Percentiles rank a stretch among this genome's conserved stretches.
These are phyloP conservation scores for Macrotrachela quadricornifera DNA, from an alignment of 1,140 invertebrate species.

Conservation along the genomic window DNA sequence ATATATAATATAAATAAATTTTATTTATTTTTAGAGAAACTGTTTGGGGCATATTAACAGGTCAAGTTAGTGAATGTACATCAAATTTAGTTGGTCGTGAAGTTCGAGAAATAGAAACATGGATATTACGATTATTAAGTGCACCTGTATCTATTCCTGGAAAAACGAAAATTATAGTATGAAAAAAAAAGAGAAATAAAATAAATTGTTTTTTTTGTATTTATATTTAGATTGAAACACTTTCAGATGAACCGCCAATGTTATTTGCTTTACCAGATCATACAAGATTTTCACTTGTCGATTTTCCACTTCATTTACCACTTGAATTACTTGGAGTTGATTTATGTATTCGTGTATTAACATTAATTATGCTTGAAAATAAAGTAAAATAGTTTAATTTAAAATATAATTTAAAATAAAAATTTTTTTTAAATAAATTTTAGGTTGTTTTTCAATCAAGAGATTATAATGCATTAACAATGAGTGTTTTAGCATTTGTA, in stretches of 20 bases:
- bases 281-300: conserved; percentile 69
- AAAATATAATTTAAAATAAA: neutral
- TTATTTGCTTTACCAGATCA: conserved; percentile 86
- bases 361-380: conserved; percentile 82
- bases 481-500: conserved; percentile 98
- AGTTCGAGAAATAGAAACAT: conserved; percentile 89
- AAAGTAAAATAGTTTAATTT: conserved; percentile 43
- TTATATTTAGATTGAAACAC: conserved; percentile 5
- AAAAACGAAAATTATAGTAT: conserved; percentile 73
- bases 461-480: conserved; percentile 93
- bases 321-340: conserved; percentile 88
- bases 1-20: conserved; percentile 5
- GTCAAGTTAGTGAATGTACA: conserved; percentile 36
- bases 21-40: conserved; percentile 47
- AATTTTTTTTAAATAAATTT: neutral
- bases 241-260: conserved; percentile 36
- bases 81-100: conserved; percentile 68
- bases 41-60: conserved; percentile 48
- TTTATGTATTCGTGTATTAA: conserved; percentile 79
- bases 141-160: conserved; percentile 89
- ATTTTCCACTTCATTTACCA: conserved; percentile 91
- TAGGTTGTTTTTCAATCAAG: conserved; percentile 75
- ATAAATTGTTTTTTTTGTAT: neutral
- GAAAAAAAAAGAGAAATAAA: neutral
- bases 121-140: conserved; percentile 79